Percentiles rank a stretch among this genome's conserved stretches.
Conservation (phyloP, 2,888 invertebrate species). For the Cerastis rubricosa region DNA sequence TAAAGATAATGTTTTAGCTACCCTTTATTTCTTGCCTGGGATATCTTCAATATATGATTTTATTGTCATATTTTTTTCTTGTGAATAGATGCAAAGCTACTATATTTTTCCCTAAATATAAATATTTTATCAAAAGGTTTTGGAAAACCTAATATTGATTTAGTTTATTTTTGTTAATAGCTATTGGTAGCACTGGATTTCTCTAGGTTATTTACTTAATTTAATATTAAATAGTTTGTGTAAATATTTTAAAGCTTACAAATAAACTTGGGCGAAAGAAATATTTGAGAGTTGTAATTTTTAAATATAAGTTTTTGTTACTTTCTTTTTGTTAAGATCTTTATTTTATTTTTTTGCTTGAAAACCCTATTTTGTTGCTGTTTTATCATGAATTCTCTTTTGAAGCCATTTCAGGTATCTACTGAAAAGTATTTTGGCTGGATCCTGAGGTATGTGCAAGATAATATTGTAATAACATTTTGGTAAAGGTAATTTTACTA, state of each 20-base stretch:
- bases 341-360: constrained; percentile 9
- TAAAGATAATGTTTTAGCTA: too few species aligned
- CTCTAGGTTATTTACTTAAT: constrained; percentile 54
- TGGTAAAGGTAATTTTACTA: constrained; percentile 4
- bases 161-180: constrained; percentile 49
- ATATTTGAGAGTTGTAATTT: constrained; percentile 58
- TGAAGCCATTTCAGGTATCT: constrained; percentile 22
- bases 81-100: constrained; percentile 38
- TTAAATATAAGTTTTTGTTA: constrained; percentile 42
- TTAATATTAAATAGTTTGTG: constrained; percentile 55
- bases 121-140: constrained; percentile 19
- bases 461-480: background rate
- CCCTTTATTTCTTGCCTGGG: background rate
- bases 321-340: background rate
- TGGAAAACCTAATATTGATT: constrained; percentile 31
- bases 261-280: constrained; percentile 65
- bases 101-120: constrained; percentile 43
- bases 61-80: constrained; percentile 28
- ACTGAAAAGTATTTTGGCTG: background rate
- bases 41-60: background rate
- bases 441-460: constrained; percentile 27
- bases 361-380: constrained; percentile 14
- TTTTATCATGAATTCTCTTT: constrained; percentile 16
- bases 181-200: constrained; percentile 50
- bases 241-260: constrained; percentile 64